Evolutionary conservation across 2,113 vertebrate species (phyloP), one percentile per base, ranked within the genome.

Genomic region (Gavia stellata): DNA sequence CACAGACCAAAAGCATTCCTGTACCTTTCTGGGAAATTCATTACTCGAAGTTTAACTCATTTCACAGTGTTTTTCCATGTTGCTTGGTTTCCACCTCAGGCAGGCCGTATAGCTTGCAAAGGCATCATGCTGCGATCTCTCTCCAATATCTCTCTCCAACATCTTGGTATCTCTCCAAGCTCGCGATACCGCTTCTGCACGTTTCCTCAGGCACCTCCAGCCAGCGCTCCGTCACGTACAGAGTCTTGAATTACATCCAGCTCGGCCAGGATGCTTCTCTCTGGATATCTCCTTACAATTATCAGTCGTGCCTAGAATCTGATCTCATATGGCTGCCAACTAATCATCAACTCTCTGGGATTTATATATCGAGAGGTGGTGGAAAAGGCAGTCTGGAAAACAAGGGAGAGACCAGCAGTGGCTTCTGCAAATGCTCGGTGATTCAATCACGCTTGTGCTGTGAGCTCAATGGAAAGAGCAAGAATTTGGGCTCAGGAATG

Each of bases 271-370:
- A 93, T 94, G 53, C 40, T 52, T 44, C 53, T 58, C 61, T 52
- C 85, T 63, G 53, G 74, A 33, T 94, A 82, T 91, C 73, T 94
- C 65, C 66, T 88, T 82, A 65, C 62, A 94, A 74, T 92, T 93
- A 87, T 79, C 81, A 92, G 88, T 75, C 92, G 83, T 15, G 28
- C 45, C 79, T 63, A 77, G 63, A 95, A 88, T 49, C 34, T 85
- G 79, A 90, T 90, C 85, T 93, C 78, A 3, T 17, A 49, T 6
- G 29, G 20, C 67, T 75, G 72, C 78, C 79, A 81, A 85, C 45
- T 86, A 90, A 92, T 62, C 31, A 49, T 68, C 78, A 73, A 1
- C 71, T 68, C 42, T 63, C 42, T 45, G 40, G 56, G 78, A 87
- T 87, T 78, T 87, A 79, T 61, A 7, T 72, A 65, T 49, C 62